These are phyloP conservation scores for Dicentrarchus labrax DNA, from an alignment of 2,113 vertebrate genomes.

Conservation along the genomic window DNA sequence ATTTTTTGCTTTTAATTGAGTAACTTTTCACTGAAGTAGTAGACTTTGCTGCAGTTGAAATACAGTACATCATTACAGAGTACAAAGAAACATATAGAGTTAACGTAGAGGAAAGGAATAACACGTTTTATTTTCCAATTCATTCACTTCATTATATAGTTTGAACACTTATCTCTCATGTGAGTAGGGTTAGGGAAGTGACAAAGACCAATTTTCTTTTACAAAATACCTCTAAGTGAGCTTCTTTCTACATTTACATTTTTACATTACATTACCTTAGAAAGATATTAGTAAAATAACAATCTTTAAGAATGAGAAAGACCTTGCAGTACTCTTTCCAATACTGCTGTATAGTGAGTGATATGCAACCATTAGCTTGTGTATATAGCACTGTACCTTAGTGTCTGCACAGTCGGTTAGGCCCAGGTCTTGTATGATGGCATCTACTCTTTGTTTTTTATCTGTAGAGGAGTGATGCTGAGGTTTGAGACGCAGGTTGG, in stretches of 20 bases:
- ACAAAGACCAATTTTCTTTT: neutral
- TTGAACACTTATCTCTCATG: neutral
- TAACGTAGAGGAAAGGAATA: too few species aligned
- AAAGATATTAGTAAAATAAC: neutral
- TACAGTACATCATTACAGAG: too few species aligned
- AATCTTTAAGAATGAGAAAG: too few species aligned
- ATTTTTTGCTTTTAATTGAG: neutral
- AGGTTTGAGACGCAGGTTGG: constrained; percentile 81
- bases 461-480: constrained; percentile 65
- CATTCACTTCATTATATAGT: neutral
- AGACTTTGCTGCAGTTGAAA: too few species aligned
- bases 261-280: neutral
- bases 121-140: too few species aligned
- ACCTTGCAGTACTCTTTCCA: neutral
- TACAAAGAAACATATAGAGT: too few species aligned
- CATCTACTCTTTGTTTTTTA: constrained; percentile 77
- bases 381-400: constrained; percentile 72
- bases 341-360: neutral
- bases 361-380: neutral
- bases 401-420: constrained; percentile 84
- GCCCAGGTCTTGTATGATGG: constrained; percentile 83
- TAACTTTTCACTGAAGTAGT: too few species aligned
- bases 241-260: neutral
- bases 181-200: neutral
- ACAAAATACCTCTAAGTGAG: neutral